Evolutionary conservation across 2,888 invertebrate genomes (phyloP), one percentile per base, ranked within the genome.

Genomic region (Pediacus dermestoides): DNA sequence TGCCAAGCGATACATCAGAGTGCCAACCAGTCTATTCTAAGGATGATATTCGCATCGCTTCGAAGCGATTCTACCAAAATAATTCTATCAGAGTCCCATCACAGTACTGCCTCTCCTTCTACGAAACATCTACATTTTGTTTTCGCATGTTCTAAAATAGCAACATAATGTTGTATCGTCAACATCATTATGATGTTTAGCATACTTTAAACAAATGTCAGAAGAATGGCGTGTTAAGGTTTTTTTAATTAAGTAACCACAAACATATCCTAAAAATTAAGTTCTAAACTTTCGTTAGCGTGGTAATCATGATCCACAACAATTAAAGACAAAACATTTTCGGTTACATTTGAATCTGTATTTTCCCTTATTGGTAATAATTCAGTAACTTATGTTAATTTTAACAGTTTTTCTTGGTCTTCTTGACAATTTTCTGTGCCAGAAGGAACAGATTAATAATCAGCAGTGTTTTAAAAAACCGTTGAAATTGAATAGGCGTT

Each of bases 401-500:
- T 28, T 2, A 14, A 6, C n/a, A n/a, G n/a, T 13, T 11, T 28
- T 4, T 34, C 34, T 4, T 25, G 25, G 15, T 34, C 34, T 23
- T 23, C 34, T 2, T 6, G 2, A 15, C 34, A 34, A 15, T 34
- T 34, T 4, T 16, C 4, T 1, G 14, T 12, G 3, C 15, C 12
- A n/a, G 34, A 10, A 8, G 23, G 6, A 44, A 39, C 14, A 35
- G 36, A 18, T 42, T 23, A 6, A 39, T 10, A 21, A 34, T 30
- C 28, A 32, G 40, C 8, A 46, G 18, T 36, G 46, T 50, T 32
- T 34, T 39, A 28, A 46, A 46, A n/a, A 39, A 25, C n/a, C 36
- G 22, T 6, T 11, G 6, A 32, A 48, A 48, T 28, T 46, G 45
- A 13, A 43, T 32, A 6, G 44, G 37, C 12, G 44, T 41, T 6